Percentiles rank a stretch among this genome's conserved stretches.
phyloP scores from a whole-genome alignment of 2,888 invertebrate species.

The Cryptocheilus praepositus region DNA sequence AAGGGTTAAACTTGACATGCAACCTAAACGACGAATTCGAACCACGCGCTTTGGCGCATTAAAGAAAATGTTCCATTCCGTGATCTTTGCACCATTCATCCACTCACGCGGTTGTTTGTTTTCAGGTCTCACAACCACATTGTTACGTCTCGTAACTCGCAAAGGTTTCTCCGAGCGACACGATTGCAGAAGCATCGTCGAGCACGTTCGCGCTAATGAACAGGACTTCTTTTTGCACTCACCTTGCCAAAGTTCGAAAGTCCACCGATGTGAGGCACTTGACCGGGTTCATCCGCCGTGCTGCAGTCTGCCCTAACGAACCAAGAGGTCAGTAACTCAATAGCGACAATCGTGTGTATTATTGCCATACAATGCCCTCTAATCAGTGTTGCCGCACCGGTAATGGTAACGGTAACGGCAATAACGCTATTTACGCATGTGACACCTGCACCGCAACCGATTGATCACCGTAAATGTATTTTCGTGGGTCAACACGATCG shows the following conservation, averaged over 20 bases:
- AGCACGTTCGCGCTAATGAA: too few relatives aligned
- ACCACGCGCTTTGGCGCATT: too few relatives aligned
- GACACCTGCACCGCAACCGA: conserved; percentile 1
- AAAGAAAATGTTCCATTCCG: too few relatives aligned
- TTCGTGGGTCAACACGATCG: not conserved
- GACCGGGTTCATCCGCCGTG: conserved; percentile 79
- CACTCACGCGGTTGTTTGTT: too few relatives aligned
- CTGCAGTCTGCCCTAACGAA: conserved; percentile 81
- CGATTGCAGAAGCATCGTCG: too few relatives aligned
- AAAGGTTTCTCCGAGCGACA: too few relatives aligned
- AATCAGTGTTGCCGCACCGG: conserved; percentile 39
- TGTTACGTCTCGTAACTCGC: too few relatives aligned
- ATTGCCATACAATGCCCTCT: conserved; percentile 53
- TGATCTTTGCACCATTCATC: too few relatives aligned
- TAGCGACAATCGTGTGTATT: conserved; percentile 62
- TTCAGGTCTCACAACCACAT: too few relatives aligned
- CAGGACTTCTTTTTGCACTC: conserved; percentile 57
- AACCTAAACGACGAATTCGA: too few relatives aligned
- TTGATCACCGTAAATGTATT: conserved; percentile 4
- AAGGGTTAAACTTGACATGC: too few relatives aligned
- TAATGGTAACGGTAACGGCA: conserved; percentile 32
- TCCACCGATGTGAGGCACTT: conserved; percentile 79
- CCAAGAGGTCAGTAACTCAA: conserved; percentile 73
- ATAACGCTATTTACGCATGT: conserved; percentile 16
- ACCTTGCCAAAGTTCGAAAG: conserved; percentile 81